phyloP scores from a whole-genome alignment of 2,113 vertebrate species.

The Brachypodius melanocephalos region DNA sequence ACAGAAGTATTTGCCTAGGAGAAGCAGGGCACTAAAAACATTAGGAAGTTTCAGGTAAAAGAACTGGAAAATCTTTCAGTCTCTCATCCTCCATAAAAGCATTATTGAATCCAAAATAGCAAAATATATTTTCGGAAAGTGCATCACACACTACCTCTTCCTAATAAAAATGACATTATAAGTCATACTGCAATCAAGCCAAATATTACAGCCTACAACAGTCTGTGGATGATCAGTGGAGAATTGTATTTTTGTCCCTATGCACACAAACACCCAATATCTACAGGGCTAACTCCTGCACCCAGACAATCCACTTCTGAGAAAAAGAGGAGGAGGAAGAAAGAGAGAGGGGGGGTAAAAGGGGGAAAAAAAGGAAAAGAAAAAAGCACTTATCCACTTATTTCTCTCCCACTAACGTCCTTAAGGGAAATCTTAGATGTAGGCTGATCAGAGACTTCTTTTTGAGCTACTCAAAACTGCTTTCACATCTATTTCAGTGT shows the following conservation, averaged over 20 bases:
- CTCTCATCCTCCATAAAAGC: background rate
- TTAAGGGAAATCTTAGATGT: conserved; percentile 43
- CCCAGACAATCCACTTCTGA: background rate
- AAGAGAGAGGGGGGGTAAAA: background rate
- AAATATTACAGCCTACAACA: conserved; percentile 19
- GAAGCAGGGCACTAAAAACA: background rate
- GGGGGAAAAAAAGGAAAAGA: background rate
- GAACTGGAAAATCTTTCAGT: background rate
- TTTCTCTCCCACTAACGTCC: background rate
- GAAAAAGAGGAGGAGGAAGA: background rate
- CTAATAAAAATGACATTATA: conserved; percentile 28
- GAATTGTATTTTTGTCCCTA: background rate
- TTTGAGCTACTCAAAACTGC: conserved; percentile 36
- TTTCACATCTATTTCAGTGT: conserved; percentile 32
- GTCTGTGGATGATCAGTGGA: background rate
- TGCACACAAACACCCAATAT: background rate
- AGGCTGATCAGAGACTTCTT: conserved; percentile 32
- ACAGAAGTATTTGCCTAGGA: background rate
- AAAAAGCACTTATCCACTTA: conserved; percentile 23
- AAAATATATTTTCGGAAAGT: conserved; percentile 18
- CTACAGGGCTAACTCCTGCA: background rate
- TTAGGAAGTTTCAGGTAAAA: conserved; percentile 23
- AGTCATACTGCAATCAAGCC: conserved; percentile 4
- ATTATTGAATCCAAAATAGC: background rate
- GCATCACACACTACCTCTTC: background rate